Conservation (phyloP, 1,140 invertebrate species). For the Nasonia longicornis region DNA sequence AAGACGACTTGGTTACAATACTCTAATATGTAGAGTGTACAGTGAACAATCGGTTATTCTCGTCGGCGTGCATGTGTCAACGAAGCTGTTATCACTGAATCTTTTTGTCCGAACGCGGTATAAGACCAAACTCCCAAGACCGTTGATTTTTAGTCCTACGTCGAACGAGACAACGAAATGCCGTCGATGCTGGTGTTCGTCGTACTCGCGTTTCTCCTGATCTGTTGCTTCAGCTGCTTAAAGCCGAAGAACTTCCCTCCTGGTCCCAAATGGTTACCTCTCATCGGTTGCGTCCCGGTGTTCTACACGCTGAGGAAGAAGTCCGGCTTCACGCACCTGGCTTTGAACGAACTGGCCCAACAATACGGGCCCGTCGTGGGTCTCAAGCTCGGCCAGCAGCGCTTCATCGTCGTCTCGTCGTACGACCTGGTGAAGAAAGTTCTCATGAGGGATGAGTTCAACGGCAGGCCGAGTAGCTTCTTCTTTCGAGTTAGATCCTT, state of each 20-base stretch:
- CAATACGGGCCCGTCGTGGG: constrained; percentile 67
- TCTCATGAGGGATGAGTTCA: constrained; percentile 74
- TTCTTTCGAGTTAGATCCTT: constrained; percentile 75
- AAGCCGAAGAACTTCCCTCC: constrained; percentile 63
- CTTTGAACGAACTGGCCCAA: constrained; percentile 57
- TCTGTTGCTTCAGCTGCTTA: constrained; percentile 52
- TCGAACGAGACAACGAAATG: constrained; percentile 43
- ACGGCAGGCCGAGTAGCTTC: constrained; percentile 78
- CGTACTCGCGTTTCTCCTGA: constrained; percentile 43
- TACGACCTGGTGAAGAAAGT: constrained; percentile 74
- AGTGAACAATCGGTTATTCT: too few relatives aligned
- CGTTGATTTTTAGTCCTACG: background rate
- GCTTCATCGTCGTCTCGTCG: constrained; percentile 75
- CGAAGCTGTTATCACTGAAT: background rate
- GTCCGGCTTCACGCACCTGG: constrained; percentile 60
- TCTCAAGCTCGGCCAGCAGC: constrained; percentile 71
- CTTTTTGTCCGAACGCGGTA: background rate
- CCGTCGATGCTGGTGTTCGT: constrained; percentile 44
- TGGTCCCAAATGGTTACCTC: constrained; percentile 67
- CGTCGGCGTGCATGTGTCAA: too few relatives aligned
- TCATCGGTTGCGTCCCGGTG: constrained; percentile 63
- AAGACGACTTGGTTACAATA: too few relatives aligned
- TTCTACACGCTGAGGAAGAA: constrained; percentile 56
- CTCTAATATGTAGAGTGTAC: too few relatives aligned
- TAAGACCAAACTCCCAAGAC: background rate